Evolutionary conservation across 1,140 invertebrate genomes (phyloP).

Genomic region (Trachelipus rathkii): DNA sequence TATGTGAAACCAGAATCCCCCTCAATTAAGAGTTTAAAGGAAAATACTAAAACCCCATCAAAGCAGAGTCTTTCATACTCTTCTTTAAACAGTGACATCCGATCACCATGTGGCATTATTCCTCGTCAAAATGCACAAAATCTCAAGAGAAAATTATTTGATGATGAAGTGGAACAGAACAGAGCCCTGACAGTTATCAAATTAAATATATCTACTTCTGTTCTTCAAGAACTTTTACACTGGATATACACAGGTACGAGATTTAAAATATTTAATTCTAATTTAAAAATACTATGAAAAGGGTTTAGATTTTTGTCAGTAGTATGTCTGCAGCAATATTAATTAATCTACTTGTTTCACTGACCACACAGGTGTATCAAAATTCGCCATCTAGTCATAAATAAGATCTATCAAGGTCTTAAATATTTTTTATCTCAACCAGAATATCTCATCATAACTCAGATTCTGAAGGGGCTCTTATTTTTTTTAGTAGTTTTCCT

Average conservation of each 20-base stretch:
- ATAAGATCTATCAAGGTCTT: no score
- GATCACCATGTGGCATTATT: not conserved
- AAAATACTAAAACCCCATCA: not conserved
- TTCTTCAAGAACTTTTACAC: not conserved
- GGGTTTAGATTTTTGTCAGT: no score
- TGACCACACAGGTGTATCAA: no score
- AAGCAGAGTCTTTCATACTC: not conserved
- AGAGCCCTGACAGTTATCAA: not conserved
- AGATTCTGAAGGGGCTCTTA: no score
- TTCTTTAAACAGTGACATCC: not conserved
- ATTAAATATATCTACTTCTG: not conserved
- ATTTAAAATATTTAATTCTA: no score
- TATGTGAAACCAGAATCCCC: not conserved
- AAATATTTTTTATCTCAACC: no score
- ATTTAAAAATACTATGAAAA: no score
- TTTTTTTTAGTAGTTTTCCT: no score
- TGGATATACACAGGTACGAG: not conserved
- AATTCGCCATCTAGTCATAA: no score
- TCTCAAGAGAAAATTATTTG: constrained; percentile 5
- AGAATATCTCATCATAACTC: no score
- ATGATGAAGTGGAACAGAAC: not conserved
- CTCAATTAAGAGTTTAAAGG: not conserved
- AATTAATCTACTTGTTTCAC: no score
- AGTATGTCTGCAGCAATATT: no score
- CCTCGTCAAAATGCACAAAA: not conserved